Conservation (phyloP, 2,113 vertebrate genomes). For the Crocuta crocuta region DNA sequence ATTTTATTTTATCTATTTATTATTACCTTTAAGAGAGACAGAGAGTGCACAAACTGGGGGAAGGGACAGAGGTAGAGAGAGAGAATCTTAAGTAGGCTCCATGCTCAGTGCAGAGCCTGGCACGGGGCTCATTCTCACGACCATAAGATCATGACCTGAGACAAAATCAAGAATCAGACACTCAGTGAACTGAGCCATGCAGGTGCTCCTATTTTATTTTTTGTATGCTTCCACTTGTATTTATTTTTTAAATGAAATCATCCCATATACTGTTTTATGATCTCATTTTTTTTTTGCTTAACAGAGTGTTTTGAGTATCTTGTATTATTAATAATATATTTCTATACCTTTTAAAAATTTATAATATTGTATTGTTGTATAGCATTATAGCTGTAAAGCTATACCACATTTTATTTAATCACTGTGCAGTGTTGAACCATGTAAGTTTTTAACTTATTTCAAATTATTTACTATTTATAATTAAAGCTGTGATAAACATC, state of each 20-base stretch:
- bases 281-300: background rate
- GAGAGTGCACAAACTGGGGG: too few relatives aligned
- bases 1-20: too few relatives aligned
- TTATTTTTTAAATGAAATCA: background rate
- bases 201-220: too few relatives aligned
- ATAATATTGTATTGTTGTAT: background rate
- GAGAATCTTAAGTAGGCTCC: too few relatives aligned
- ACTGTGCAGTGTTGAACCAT: background rate
- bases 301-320: background rate
- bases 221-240: background rate
- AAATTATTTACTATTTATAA: background rate
- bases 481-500: background rate
- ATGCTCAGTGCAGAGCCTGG: too few relatives aligned
- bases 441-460: background rate
- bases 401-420: slow-evolving; percentile 1
- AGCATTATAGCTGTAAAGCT: background rate
- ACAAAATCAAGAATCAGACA: too few relatives aligned
- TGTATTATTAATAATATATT: background rate
- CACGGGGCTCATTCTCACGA: too few relatives aligned
- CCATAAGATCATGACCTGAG: too few relatives aligned
- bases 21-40: too few relatives aligned
- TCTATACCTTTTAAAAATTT: background rate
- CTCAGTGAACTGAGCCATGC: too few relatives aligned
- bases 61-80: too few relatives aligned
- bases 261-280: background rate